phyloP scores from a whole-genome alignment of 2,888 invertebrate genomes.

The Notodonta ziczac region DNA sequence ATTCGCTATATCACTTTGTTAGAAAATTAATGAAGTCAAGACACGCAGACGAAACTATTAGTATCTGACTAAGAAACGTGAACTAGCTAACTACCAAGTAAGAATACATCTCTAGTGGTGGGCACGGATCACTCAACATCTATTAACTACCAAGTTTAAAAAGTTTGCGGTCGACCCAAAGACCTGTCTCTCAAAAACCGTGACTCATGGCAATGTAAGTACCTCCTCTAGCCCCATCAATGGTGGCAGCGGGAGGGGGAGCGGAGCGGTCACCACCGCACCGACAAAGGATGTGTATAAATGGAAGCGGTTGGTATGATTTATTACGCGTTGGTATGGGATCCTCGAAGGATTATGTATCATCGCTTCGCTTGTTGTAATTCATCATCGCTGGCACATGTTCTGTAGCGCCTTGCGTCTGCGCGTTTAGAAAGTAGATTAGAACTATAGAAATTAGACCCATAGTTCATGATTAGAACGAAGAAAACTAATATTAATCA shows the following conservation, averaged over 20 bases:
- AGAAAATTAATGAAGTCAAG: background rate
- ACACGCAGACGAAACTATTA: background rate
- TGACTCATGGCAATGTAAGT: background rate
- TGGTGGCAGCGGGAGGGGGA: background rate
- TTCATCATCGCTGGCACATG: conserved; percentile 28
- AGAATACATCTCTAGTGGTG: background rate
- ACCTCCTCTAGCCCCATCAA: background rate
- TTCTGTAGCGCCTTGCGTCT: background rate
- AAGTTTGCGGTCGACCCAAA: background rate
- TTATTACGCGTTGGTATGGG: conserved; percentile 25
- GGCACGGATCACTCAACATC: too few relatives aligned
- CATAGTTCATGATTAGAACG: background rate
- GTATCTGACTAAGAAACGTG: background rate
- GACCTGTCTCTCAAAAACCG: conserved; percentile 2
- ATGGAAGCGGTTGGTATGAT: conserved; percentile 22
- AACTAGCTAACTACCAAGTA: background rate
- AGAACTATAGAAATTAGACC: too few relatives aligned
- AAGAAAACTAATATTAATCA: too few relatives aligned
- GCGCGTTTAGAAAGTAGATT: background rate
- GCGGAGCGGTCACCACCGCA: background rate
- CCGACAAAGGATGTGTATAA: conserved; percentile 12
- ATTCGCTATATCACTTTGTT: background rate
- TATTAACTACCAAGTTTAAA: background rate
- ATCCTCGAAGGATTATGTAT: conserved; percentile 26
- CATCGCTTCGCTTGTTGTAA: conserved; percentile 10